Conservation (phyloP, 2,888 invertebrate genomes). For the Caenorhabditis parvicauda region DNA sequence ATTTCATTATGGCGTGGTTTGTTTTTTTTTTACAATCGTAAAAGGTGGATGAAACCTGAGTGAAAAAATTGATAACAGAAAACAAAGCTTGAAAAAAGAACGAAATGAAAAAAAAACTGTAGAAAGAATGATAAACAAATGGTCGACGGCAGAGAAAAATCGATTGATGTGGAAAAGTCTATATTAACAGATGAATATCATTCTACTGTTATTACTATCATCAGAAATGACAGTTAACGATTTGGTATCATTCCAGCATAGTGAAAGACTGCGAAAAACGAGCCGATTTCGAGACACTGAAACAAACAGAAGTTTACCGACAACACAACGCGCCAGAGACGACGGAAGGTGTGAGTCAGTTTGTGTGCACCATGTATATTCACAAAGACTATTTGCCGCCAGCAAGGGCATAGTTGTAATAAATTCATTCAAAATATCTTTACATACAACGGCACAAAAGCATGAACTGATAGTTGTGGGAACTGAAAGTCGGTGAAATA, state of each 20-base stretch:
- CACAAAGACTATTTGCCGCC: no score
- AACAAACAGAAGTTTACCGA: conserved; percentile 77
- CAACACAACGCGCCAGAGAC: conserved; percentile 16
- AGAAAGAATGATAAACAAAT: conserved; percentile 6
- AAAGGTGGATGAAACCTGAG: conserved; percentile 3
- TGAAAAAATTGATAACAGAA: conserved; percentile 15
- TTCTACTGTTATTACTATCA: conserved; percentile 43
- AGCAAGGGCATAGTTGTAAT: no score
- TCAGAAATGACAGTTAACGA: no score
- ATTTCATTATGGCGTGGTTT: conserved; percentile 16
- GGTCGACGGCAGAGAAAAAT: conserved; percentile 1
- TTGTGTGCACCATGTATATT: background rate
- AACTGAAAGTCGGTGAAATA: no score
- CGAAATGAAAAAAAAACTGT: conserved; percentile 1
- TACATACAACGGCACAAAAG: no score
- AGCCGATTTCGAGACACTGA: conserved; percentile 89
- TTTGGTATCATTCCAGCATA: no score
- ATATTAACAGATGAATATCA: background rate
- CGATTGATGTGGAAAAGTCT: conserved; percentile 5
- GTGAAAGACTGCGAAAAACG: conserved; percentile 91
- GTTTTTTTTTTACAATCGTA: conserved; percentile 2
- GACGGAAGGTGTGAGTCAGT: background rate
- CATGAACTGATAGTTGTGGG: no score
- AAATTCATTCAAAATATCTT: no score
- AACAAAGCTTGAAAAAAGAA: conserved; percentile 16